Base-by-base conservation (phyloP, 2,888 invertebrate genomes). In the Piscicola geometra region DNA sequence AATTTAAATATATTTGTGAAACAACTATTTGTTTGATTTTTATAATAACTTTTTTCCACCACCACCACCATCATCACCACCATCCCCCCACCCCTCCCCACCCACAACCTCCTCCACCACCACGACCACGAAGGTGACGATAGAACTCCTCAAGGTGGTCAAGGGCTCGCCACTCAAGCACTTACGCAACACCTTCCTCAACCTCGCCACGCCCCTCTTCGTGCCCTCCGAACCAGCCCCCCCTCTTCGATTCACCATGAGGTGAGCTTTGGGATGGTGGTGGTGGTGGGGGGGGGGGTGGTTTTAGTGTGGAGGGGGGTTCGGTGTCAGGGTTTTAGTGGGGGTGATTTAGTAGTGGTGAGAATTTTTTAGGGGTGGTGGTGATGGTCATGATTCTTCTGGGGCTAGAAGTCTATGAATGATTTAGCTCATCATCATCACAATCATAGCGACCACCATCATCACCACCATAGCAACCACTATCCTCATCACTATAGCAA, bases 211-310 rank as follows among this genome's bases (percentile, higher is more conserved):
- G 60, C 84, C 85, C n/a, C 78, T 84, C 36, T 80, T 85, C 41
- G 78, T 85, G 25, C 77, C 85, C 56, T 84, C 84, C 0, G 85
- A 85, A 77, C 85, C 85, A 3, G 85, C 83, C 12, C 80, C 83
- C 33, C 83, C 80, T 18, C 80, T 79, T 60, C 81, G 77, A 52
- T 81, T 80, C 21, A 79, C 81, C 3, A 79, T 85, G 68, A 83
- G 80, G 84, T 85, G 1, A 28, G 52, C n/a, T n/a, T n/a, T n/a
- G n/a, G n/a, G n/a, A n/a, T n/a, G n/a, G n/a, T n/a, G n/a, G n/a
- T n/a, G n/a, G n/a, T n/a, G n/a, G n/a, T n/a, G n/a, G n/a, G n/a
- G n/a, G n/a, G n/a, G n/a, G n/a, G n/a, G n/a, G n/a, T n/a, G n/a
- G n/a, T n/a, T n/a, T n/a, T n/a, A n/a, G n/a, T n/a, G n/a, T n/a